phyloP scores from a whole-genome alignment of 64 coral and sea anemone genomes.

The Montipora foliosa region DNA sequence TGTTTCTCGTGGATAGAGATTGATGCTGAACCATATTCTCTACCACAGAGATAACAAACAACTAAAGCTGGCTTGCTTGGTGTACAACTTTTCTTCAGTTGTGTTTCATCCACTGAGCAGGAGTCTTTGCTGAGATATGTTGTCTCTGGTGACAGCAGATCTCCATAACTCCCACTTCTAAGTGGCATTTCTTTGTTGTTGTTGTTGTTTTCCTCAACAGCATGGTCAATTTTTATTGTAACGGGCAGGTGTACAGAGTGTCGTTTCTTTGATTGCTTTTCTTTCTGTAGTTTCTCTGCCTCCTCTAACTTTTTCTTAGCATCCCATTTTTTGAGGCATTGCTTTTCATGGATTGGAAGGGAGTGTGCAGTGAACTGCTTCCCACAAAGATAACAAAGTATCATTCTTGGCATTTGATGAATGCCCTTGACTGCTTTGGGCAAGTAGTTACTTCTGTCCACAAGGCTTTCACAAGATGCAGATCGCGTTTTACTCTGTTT shows the following conservation, averaged over 20 bases:
- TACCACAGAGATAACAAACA: slow-evolving; percentile 94
- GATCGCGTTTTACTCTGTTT: slow-evolving; percentile 26
- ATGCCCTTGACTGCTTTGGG: not conserved
- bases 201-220: slow-evolving; percentile 44
- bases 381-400: slow-evolving; percentile 96
- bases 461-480: slow-evolving; percentile 61
- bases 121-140: not conserved
- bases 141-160: not conserved
- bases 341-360: slow-evolving; percentile 94
- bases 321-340: slow-evolving; percentile 94
- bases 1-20: slow-evolving; percentile 97
- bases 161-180: slow-evolving; percentile 37
- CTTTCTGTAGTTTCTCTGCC: slow-evolving; percentile 67
- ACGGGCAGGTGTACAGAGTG: slow-evolving; percentile 82
- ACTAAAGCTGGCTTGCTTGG: slow-evolving; percentile 66
- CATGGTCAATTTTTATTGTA: slow-evolving; percentile 54
- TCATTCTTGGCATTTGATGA: slow-evolving; percentile 64
- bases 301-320: slow-evolving; percentile 62
- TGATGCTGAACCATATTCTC: slow-evolving; percentile 89
- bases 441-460: not conserved
- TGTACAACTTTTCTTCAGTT: slow-evolving; percentile 2
- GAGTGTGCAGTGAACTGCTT: slow-evolving; percentile 97
- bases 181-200: not conserved
- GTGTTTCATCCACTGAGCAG: not conserved
- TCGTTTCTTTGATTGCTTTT: slow-evolving; percentile 64